phyloP scores from a whole-genome alignment of 2,888 invertebrate genomes.

The Nebria salina region DNA sequence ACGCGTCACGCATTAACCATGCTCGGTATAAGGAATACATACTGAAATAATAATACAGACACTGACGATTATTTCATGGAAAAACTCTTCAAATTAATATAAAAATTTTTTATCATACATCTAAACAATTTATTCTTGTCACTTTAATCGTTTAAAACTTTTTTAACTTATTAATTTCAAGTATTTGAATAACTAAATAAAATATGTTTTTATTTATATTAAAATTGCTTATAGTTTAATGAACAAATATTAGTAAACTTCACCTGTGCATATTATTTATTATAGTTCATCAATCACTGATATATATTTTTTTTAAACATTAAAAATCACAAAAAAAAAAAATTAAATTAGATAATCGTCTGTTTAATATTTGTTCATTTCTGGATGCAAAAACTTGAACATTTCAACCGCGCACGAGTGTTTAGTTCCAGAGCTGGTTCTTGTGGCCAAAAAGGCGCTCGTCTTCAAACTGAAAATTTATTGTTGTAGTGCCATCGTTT shows the following conservation, averaged over 20 bases:
- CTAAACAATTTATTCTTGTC: neutral
- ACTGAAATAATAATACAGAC: conserved; percentile 15
- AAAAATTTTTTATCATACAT: neutral
- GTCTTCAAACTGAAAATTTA: conserved; percentile 45
- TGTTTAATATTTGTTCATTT: neutral
- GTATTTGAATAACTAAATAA: neutral
- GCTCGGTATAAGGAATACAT: conserved; percentile 64
- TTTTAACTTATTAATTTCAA: no score
- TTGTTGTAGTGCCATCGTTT: conserved; percentile 40
- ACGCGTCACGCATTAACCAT: conserved; percentile 58
- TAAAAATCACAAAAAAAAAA: neutral
- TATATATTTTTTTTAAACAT: neutral
- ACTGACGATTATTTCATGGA: neutral
- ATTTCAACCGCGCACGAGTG: no score
- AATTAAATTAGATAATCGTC: neutral
- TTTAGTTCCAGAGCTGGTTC: neutral
- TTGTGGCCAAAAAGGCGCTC: conserved; percentile 30
- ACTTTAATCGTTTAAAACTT: neutral
- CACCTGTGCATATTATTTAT: neutral
- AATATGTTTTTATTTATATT: neutral
- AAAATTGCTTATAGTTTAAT: no score
- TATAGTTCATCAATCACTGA: neutral
- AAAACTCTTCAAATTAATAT: neutral
- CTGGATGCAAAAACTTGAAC: neutral
- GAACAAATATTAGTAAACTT: neutral